phyloP scores from a whole-genome alignment of 2,797 vertebrate genomes.

The Pipistrellus pipistrellus region DNA sequence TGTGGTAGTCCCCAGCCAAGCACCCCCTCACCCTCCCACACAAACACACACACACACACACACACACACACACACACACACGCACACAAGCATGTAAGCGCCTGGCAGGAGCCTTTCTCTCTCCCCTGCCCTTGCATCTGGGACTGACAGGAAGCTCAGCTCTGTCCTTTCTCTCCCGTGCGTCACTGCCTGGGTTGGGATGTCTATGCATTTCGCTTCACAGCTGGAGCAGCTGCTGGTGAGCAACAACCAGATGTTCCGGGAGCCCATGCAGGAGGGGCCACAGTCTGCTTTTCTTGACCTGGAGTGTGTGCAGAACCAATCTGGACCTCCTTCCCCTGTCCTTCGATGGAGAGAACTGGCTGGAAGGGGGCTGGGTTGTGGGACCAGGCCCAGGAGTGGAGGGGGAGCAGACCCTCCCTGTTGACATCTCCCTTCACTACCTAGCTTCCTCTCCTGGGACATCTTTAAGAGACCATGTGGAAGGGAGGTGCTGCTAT shows the following conservation, averaged over 20 bases:
- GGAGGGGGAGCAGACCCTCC: not conserved
- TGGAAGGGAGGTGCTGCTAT: not conserved
- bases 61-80: no score
- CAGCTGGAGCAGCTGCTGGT: constrained; percentile 43
- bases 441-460: not conserved
- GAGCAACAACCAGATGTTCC: not conserved
- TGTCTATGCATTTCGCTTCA: constrained; percentile 30
- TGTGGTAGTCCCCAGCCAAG: not conserved
- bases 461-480: not conserved
- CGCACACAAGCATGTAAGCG: no score
- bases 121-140: constrained; percentile 43
- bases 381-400: not conserved
- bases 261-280: not conserved
- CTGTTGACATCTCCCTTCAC: not conserved
- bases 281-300: not conserved
- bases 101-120: not conserved
- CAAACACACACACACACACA: not conserved
- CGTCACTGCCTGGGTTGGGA: constrained; percentile 36
- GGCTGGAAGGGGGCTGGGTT: not conserved
- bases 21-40: no score
- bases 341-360: not conserved
- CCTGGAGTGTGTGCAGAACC: not conserved
- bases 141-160: constrained; percentile 63
- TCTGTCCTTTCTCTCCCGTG: constrained; percentile 63
- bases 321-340: not conserved